Evolutionary conservation across 2,113 vertebrate species (phyloP), one percentile per base, ranked within the genome.

Genomic region (Parus major): DNA sequence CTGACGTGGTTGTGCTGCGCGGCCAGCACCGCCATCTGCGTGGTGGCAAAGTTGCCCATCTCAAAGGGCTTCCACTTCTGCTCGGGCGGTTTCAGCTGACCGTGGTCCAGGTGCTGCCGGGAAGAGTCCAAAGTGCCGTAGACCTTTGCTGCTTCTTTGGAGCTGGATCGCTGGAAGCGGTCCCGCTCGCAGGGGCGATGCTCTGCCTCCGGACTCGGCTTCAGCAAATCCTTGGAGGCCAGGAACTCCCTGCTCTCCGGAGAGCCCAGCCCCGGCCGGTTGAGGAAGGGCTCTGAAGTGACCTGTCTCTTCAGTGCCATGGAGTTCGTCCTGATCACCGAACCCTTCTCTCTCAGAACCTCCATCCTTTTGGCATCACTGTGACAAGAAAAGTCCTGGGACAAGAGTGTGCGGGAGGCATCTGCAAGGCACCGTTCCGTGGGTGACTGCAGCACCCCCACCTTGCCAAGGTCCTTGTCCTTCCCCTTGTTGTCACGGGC

Each of bases 21-120:
- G 0, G 99, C 99, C 93, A 99, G 96, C 21, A 99, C 99, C 0
- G 99, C 98, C 98, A 99, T 99, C 97, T 99, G 99, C 52, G 97
- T 99, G 21, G 99, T 98, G 92, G 98, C 98, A 2, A 99, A 99
- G 94, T 99, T 98, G 39, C 98, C 97, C 98, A 99, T 98, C 91
- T 99, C 99, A 11, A 99, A 99, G 63, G 98, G 98, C 49, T 99
- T 99, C 99, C 99, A 99, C 93, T 99, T 99, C 82, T 98, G 98
- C 91, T 99, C 99, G 0, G 98, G 96, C 0, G 97, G 97, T 88
- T 98, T 98, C 41, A 97, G 86, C 63, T 97, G 83, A 71, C 93
- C 35, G 0, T 97, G 92, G 27, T 98, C 97, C 24, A 97, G 94
- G 36, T 98, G 98, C 14, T 98, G 97, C 63, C 97, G 86, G 14